A percentile compares a stretch with the other conserved stretches of the same genome.
phyloP scores from a whole-genome alignment of 2,113 vertebrate species.

The Miniopterus natalensis region DNA sequence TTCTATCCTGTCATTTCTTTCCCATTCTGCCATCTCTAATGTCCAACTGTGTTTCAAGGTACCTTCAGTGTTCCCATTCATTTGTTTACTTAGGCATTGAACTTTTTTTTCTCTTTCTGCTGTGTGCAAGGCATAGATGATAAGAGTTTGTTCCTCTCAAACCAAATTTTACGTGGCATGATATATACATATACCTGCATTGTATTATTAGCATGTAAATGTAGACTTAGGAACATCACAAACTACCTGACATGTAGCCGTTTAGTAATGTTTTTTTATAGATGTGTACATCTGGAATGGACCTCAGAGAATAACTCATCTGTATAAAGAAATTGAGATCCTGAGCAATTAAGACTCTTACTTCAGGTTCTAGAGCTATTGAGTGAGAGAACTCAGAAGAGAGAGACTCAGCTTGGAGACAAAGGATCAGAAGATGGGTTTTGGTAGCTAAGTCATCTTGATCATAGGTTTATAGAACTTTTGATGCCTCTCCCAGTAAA shows the following conservation, averaged over 20 bases:
- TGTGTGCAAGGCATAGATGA: background rate
- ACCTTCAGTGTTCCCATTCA: background rate
- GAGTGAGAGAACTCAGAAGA: background rate
- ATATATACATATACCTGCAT: background rate
- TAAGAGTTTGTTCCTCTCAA: constrained; percentile 22
- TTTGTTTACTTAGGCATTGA: background rate
- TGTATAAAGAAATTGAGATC: background rate
- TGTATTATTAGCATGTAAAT: background rate
- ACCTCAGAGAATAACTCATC: background rate
- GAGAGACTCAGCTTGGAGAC: background rate
- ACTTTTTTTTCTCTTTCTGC: background rate
- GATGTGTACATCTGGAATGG: background rate
- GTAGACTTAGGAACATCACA: background rate
- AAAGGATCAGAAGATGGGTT: background rate
- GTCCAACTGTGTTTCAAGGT: background rate
- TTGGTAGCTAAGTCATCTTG: background rate
- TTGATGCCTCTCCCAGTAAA: constrained; percentile 13
- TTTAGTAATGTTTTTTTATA: constrained; percentile 6
- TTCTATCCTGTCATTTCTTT: constrained; percentile 13
- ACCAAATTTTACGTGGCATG: background rate
- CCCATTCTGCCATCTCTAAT: background rate
- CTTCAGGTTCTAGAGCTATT: background rate
- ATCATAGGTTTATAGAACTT: background rate
- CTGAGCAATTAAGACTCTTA: background rate
- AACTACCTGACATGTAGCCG: background rate